Base-by-base conservation (phyloP, 2,797 vertebrate genomes). In the Huso huso region DNA sequence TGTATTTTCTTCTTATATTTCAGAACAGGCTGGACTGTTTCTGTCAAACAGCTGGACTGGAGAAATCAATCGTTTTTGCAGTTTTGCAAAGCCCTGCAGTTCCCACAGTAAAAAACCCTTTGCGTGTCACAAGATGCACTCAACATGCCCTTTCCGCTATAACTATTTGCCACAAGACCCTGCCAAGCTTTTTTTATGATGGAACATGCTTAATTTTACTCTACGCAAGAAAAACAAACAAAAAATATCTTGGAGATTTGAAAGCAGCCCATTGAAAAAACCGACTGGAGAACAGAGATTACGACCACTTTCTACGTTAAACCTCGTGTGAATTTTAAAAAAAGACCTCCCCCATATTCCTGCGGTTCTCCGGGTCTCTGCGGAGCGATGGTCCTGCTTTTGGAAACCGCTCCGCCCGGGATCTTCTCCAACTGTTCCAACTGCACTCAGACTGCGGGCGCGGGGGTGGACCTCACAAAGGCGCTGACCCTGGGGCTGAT, bases 401-500 rank as follows among this genome's bases (percentile, higher is more conserved):
- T 82, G 64, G 87, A 90, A 78, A 95, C 88, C 71, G 87, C 77
- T 66, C 79, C 87, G 65, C 79, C 74, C 12, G 79, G 83, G 23
- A 88, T 89, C 82, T 88, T 87, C 72, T 92, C 91, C 0, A 81
- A 86, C 75, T 87, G 88, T 70, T 76, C 87, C 78, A 95, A 96
- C 86, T 96, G 95, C 87, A 95, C 92, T 71, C 89, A 93, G 57
- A 71, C 79, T 1, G 70, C 77, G 7, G 74, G 74, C 6, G 83
- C 88, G 0, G 84, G 86, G 68, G 76, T 94, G 72, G 93, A 91
- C 61, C 72, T 93, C 74, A 84, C 86, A 48, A 97, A 96, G 71
- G 92, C 94, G 50, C 90, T 96, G 58, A 75, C 84, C 51, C 76
- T 98, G 6, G 94, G 94, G 11, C 77, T 93, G 57, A 85, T 96